These are phyloP conservation scores for Tuta absoluta DNA, from an alignment of 2,888 invertebrate genomes.

Conservation along the genomic window DNA sequence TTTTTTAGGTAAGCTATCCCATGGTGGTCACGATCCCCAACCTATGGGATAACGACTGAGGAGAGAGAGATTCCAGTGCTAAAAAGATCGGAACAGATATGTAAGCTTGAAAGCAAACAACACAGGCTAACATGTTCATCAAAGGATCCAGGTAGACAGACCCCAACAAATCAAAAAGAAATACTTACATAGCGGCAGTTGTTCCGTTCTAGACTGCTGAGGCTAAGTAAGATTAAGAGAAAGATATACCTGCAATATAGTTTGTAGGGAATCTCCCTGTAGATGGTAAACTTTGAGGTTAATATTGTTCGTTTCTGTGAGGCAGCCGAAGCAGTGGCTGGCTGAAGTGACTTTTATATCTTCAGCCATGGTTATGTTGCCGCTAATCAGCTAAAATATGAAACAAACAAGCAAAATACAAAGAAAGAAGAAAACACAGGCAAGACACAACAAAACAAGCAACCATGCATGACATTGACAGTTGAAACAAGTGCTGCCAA, in stretches of 20 bases:
- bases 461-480: background rate
- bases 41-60: too few species aligned
- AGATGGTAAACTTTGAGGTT: background rate
- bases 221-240: background rate
- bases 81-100: too few species aligned
- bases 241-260: background rate
- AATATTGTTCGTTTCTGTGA: background rate
- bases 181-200: too few species aligned
- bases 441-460: background rate
- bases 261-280: background rate
- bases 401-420: background rate
- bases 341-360: background rate
- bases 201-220: background rate
- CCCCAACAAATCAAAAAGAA: too few species aligned
- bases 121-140: too few species aligned
- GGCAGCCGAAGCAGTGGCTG: constrained; percentile 2
- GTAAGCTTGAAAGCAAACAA: too few species aligned
- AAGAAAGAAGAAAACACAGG: background rate
- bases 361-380: background rate
- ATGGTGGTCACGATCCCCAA: too few species aligned
- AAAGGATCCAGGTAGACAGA: too few species aligned
- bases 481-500: background rate
- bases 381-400: background rate
- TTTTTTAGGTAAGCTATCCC: too few species aligned
- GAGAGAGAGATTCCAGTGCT: too few species aligned